These are phyloP conservation scores for Agriopis leucophaearia DNA, from an alignment of 2,888 invertebrate species.

Conservation along the genomic window DNA sequence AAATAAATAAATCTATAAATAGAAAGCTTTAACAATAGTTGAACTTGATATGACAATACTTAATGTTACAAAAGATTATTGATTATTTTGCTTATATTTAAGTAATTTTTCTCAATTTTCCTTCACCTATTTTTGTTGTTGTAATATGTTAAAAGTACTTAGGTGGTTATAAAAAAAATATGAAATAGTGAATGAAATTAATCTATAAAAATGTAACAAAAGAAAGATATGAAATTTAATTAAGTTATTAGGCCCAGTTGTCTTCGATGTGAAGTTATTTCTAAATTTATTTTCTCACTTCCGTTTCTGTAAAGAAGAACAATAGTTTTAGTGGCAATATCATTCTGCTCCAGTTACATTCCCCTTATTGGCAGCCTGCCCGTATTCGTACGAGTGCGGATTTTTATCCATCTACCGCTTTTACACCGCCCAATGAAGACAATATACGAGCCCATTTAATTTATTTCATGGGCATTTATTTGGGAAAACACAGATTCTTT, in stretches of 20 bases:
- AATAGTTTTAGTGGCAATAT: conserved; percentile 64
- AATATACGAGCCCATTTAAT: conserved; percentile 74
- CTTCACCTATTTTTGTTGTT: too few species aligned
- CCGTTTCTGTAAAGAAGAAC: conserved; percentile 58
- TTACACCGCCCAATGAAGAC: conserved; percentile 70
- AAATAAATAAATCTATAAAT: too few species aligned
- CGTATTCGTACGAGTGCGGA: conserved; percentile 60
- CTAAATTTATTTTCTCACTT: conserved; percentile 48
- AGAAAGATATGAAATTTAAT: neutral
- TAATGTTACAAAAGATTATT: too few species aligned
- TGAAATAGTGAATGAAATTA: too few species aligned
- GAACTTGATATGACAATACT: too few species aligned
- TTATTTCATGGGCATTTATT: conserved; percentile 74
- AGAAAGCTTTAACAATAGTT: too few species aligned
- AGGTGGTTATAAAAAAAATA: too few species aligned
- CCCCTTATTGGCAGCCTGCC: conserved; percentile 75
- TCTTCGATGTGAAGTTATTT: conserved; percentile 28
- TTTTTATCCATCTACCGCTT: conserved; percentile 63
- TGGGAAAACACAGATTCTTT: conserved; percentile 71
- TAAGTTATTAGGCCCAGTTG: neutral
- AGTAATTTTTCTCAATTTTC: too few species aligned
- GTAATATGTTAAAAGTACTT: too few species aligned
- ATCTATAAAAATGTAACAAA: neutral
- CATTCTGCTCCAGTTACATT: conserved; percentile 65
- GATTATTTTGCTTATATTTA: too few species aligned